These are phyloP conservation scores for Ceyx margarethae DNA, from an alignment of 2,113 vertebrate species.

Conservation along the genomic window DNA sequence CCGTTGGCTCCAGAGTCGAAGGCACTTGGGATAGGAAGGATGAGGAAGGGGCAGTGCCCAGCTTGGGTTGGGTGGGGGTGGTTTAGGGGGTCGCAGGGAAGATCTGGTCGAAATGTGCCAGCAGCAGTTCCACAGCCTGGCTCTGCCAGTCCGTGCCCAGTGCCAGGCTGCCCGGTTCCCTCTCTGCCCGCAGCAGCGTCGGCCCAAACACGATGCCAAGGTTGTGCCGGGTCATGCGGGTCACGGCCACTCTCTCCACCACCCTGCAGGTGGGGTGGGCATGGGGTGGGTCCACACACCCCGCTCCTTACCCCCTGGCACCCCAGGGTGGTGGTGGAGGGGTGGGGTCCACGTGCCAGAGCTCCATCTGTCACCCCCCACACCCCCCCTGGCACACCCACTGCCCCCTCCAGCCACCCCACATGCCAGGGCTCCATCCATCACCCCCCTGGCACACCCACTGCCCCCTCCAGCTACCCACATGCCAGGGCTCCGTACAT, in stretches of 20 bases:
- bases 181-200: conserved; percentile 86
- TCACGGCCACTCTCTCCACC: conserved; percentile 77
- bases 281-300: background rate
- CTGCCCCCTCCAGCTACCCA: too few species aligned
- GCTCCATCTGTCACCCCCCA: too few species aligned
- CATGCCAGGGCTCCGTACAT: too few species aligned
- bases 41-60: too few species aligned
- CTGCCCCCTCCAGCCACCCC: too few species aligned
- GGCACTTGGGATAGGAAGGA: background rate
- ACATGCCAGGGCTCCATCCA: too few species aligned
- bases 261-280: conserved; percentile 71
- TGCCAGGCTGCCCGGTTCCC: conserved; percentile 83
- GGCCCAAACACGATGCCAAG: conserved; percentile 94
- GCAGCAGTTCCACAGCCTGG: conserved; percentile 88
- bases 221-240: conserved; percentile 93
- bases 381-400: too few species aligned
- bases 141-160: conserved; percentile 84
- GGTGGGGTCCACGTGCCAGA: too few species aligned
- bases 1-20: background rate
- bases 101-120: conserved; percentile 79
- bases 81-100: conserved; percentile 54
- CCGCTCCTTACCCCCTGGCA: too few species aligned
- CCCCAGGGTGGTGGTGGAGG: too few species aligned
- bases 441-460: too few species aligned
- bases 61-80: background rate